These are phyloP conservation scores for Limonius californicus DNA, from an alignment of 1,140 invertebrate species.

Conservation along the genomic window DNA sequence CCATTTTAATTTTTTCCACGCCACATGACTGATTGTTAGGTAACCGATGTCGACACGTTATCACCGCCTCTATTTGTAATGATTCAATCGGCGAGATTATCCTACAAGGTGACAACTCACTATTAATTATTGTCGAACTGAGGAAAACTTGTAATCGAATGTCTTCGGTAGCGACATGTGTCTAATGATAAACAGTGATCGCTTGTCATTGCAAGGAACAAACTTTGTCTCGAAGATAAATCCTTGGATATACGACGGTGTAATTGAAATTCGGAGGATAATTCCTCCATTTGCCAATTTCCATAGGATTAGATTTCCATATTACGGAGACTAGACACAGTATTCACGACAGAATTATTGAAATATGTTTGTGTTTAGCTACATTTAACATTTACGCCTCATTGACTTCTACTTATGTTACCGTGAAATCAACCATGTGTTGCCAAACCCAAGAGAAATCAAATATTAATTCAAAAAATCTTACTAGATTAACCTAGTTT, in stretches of 20 bases:
- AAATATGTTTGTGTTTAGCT: not conserved
- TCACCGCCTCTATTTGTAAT: conserved; percentile 18
- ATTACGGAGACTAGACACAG: not conserved
- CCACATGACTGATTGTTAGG: conserved; percentile 21
- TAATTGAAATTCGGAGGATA: conserved; percentile 10
- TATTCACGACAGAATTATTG: not conserved
- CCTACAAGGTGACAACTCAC: conserved; percentile 21
- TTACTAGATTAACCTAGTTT: too few species aligned
- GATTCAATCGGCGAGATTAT: conserved; percentile 22
- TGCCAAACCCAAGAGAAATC: too few species aligned
- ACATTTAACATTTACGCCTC: not conserved
- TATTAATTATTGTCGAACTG: conserved; percentile 26
- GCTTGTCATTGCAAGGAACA: conserved; percentile 18
- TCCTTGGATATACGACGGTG: not conserved
- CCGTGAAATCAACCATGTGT: too few species aligned
- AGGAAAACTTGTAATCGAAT: conserved; percentile 25
- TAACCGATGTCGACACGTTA: not conserved
- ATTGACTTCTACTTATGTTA: not conserved
- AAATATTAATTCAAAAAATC: too few species aligned
- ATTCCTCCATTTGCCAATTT: conserved; percentile 6
- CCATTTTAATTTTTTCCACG: not conserved
- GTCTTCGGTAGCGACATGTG: conserved; percentile 23
- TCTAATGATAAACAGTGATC: conserved; percentile 25
- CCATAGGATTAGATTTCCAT: not conserved
- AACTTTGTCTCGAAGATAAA: conserved; percentile 23